A percentile compares a stretch with the other conserved stretches of the same genome.
Conservation (phyloP, 2,888 invertebrate species). For the Acleris holmiana region DNA sequence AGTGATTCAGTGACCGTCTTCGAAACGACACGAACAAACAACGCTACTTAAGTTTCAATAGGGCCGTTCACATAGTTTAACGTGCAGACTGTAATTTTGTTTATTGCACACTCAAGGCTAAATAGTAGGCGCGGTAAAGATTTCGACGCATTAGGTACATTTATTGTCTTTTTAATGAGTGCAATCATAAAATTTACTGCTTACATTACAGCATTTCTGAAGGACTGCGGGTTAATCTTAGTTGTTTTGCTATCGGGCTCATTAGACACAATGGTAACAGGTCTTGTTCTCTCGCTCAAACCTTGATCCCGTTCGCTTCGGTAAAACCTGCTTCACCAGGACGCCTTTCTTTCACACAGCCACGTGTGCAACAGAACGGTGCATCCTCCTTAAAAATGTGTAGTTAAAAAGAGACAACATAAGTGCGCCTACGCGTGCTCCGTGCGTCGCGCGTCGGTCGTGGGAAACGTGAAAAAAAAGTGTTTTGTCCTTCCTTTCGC, state of each 20-base stretch:
- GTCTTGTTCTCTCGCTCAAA: conserved; percentile 11
- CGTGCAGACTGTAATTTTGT: conserved; percentile 38
- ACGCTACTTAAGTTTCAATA: conserved; percentile 40
- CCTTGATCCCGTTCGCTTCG: conserved; percentile 58
- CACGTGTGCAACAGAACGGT: conserved; percentile 45
- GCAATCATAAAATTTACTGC: conserved; percentile 22
- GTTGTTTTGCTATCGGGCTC: conserved; percentile 2
- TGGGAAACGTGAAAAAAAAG: conserved; percentile 73
- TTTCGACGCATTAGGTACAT: conserved; percentile 25
- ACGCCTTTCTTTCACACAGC: conserved; percentile 55
- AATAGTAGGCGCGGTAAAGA: conserved; percentile 38
- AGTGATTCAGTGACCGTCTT: conserved; percentile 44
- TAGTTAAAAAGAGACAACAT: conserved; percentile 50
- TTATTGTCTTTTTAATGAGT: conserved; percentile 26
- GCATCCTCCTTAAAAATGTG: conserved; percentile 29
- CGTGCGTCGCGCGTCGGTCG: conserved; percentile 69
- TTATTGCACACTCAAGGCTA: conserved; percentile 43
- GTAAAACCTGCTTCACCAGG: conserved; percentile 61
- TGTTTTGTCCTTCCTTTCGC: conserved; percentile 73
- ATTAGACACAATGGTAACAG: conserved; percentile 15
- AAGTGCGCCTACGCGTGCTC: conserved; percentile 48
- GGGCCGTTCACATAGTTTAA: conserved; percentile 42
- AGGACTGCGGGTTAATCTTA: conserved; percentile 6
- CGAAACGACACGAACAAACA: not conserved
- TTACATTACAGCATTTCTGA: conserved; percentile 5